Percentiles rank a stretch among this genome's conserved stretches.
phyloP scores from a whole-genome alignment of 2,888 invertebrate genomes.

The Caenorhabditis angaria region DNA sequence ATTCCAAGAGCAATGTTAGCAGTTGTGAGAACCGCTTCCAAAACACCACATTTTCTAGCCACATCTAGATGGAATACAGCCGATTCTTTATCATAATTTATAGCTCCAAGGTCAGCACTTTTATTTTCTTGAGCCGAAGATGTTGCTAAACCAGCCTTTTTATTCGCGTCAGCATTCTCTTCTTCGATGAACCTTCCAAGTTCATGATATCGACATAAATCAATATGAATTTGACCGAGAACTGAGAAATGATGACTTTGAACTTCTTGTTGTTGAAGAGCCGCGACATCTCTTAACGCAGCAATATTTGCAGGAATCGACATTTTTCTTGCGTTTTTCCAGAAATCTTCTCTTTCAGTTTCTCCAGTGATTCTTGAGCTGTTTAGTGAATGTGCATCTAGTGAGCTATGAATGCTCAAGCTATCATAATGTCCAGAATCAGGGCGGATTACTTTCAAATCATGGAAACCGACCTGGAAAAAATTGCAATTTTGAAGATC shows the following conservation, averaged over 20 bases:
- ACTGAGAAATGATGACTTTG: constrained; percentile 72
- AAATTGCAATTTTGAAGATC: no score
- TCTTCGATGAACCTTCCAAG: constrained; percentile 74
- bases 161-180: constrained; percentile 30
- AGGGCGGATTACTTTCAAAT: constrained; percentile 14
- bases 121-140: not conserved
- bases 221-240: constrained; percentile 76
- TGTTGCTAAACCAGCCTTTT: constrained; percentile 3
- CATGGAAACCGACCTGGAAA: constrained; percentile 19
- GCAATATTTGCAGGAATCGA: constrained; percentile 55
- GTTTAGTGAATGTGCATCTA: constrained; percentile 9
- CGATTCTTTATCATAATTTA: constrained; percentile 74
- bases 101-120: constrained; percentile 43
- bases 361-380: constrained; percentile 48
- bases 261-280: constrained; percentile 16
- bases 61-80: constrained; percentile 76
- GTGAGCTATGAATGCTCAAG: not conserved
- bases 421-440: constrained; percentile 13
- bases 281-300: not conserved
- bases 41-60: constrained; percentile 75
- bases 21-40: constrained; percentile 75
- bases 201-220: constrained; percentile 77
- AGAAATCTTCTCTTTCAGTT: constrained; percentile 57
- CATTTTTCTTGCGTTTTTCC: constrained; percentile 52
- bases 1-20: constrained; percentile 74